phyloP scores from a whole-genome alignment of 2,888 invertebrate genomes.

The Odontothrips loti region DNA sequence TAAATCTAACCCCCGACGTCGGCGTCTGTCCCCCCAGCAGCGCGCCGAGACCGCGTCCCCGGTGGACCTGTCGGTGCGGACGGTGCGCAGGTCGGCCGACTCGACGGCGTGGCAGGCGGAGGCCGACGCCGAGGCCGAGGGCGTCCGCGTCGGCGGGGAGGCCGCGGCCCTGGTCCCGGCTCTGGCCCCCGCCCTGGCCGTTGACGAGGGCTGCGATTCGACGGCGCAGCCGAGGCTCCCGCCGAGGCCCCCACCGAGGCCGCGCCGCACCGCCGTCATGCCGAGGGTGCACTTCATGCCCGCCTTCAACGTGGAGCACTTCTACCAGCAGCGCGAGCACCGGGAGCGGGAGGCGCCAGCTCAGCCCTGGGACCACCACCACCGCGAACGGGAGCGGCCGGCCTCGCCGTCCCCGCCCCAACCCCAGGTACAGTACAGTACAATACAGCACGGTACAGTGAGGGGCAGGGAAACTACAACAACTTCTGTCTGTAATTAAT shows the following conservation, averaged over 20 bases:
- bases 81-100: constrained; percentile 81
- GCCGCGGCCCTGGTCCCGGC: constrained; percentile 34
- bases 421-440: neutral
- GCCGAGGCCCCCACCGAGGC: constrained; percentile 41
- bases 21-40: neutral
- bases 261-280: constrained; percentile 44
- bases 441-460: too few species aligned
- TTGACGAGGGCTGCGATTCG: constrained; percentile 35
- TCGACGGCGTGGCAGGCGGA: constrained; percentile 71
- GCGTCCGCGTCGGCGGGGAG: constrained; percentile 10
- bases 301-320: constrained; percentile 58
- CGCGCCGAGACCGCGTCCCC: constrained; percentile 66
- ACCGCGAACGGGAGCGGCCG: constrained; percentile 40
- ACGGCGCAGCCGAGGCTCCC: constrained; percentile 45
- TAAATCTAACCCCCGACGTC: too few species aligned
- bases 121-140: constrained; percentile 45
- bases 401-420: constrained; percentile 36
- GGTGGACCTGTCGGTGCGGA: constrained; percentile 82
- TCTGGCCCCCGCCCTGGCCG: constrained; percentile 37
- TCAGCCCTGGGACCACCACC: constrained; percentile 35
- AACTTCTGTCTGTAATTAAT: too few species aligned
- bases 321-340: constrained; percentile 35
- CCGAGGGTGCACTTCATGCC: constrained; percentile 77
- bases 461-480: too few species aligned
- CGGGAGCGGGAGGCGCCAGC: constrained; percentile 38